phyloP scores from a whole-genome alignment of 2,888 invertebrate genomes.

The Cheilosia variabilis region DNA sequence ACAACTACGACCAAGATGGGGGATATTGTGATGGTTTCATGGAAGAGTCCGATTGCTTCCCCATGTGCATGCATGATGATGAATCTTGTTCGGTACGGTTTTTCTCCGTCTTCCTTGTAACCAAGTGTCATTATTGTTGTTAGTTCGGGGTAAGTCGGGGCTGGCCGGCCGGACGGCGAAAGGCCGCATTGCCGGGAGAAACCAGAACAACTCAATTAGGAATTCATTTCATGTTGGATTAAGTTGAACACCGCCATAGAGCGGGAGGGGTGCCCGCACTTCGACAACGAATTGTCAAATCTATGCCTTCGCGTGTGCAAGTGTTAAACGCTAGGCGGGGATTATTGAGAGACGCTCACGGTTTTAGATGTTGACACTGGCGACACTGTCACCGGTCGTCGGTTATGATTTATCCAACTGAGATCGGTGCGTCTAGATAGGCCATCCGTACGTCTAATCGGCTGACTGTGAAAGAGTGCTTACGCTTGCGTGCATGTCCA shows the following conservation, averaged over 20 bases:
- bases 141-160: conserved; percentile 48
- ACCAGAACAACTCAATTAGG: conserved; percentile 77
- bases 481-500: conserved; percentile 39
- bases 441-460: conserved; percentile 47
- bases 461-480: conserved; percentile 43
- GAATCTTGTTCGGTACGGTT: conserved; percentile 59
- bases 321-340: conserved; percentile 76
- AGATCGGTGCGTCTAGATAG: conserved; percentile 70
- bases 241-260: conserved; percentile 60
- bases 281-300: conserved; percentile 61
- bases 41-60: conserved; percentile 57
- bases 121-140: conserved; percentile 72
- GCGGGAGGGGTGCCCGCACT: conserved; percentile 4
- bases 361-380: conserved; percentile 73
- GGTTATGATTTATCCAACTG: conserved; percentile 73
- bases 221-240: conserved; percentile 77
- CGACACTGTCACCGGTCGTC: conserved; percentile 75
- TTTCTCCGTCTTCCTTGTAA: conserved; percentile 66
- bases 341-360: conserved; percentile 71
- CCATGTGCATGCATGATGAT: conserved; percentile 69
- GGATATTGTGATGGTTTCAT: conserved; percentile 64
- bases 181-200: conserved; percentile 58
- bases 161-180: too few species aligned
- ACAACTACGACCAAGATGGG: conserved; percentile 35
- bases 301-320: conserved; percentile 59